A percentile compares a stretch with the other conserved stretches of the same genome.
Evolutionary conservation across 2,888 invertebrate genomes (phyloP).

Genomic region (Nemurella pictetii): DNA sequence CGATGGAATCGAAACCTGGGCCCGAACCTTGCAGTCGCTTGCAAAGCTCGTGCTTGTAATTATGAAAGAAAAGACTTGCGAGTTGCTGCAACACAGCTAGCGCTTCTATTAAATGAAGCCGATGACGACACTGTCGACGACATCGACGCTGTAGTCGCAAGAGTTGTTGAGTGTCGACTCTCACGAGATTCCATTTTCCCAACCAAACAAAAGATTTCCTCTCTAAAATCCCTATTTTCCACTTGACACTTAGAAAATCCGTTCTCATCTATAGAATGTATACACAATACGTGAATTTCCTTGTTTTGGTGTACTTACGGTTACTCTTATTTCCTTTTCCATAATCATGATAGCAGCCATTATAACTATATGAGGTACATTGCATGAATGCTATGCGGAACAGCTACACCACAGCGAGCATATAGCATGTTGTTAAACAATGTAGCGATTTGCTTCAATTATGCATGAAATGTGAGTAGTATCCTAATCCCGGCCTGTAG

Average conservation of each 20-base stretch:
- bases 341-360: too few relatives aligned
- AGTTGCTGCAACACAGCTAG: too few relatives aligned
- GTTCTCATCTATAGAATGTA: not conserved
- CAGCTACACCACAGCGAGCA: not conserved
- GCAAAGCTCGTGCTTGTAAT: not conserved
- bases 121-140: not conserved
- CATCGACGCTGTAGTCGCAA: not conserved
- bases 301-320: not conserved
- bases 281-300: not conserved
- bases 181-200: not conserved
- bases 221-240: conserved; percentile 7
- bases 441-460: not conserved
- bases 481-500: not conserved
- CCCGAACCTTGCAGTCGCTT: not conserved
- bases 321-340: not conserved
- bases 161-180: not conserved
- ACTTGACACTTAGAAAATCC: conserved; percentile 7
- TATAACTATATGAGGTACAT: not conserved
- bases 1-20: not conserved
- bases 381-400: not conserved
- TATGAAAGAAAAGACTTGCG: not conserved
- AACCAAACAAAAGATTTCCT: conserved; percentile 9
- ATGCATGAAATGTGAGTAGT: not conserved
- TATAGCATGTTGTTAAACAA: not conserved
- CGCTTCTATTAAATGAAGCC: not conserved